Conservation (phyloP, 2,113 vertebrate species). For the Percopsis transmontana region DNA sequence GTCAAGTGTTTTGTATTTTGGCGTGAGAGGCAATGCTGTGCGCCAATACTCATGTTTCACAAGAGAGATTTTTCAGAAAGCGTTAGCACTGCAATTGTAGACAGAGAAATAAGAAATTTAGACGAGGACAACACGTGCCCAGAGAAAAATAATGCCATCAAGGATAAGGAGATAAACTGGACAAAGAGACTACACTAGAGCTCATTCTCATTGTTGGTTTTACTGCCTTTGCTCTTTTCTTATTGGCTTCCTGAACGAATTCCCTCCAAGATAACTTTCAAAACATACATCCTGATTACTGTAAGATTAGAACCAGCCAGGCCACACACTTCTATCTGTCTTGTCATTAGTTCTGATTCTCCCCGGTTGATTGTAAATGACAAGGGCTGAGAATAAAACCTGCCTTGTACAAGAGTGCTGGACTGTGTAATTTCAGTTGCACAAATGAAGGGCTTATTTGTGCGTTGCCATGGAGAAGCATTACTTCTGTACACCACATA, state of each 20-base stretch:
- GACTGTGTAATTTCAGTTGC: slow-evolving; percentile 58
- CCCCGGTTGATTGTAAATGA: slow-evolving; percentile 36
- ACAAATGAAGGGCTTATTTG: slow-evolving; percentile 33
- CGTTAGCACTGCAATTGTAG: slow-evolving; percentile 8
- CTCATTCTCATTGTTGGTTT: background rate
- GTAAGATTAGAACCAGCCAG: background rate
- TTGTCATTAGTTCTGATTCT: slow-evolving; percentile 14
- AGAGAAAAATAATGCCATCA: background rate
- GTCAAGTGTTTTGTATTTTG: slow-evolving; percentile 40
- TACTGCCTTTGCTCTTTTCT: too few species aligned
- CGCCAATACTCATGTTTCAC: slow-evolving; percentile 46
- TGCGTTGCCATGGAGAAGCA: slow-evolving; percentile 37
- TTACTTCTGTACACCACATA: slow-evolving; percentile 12
- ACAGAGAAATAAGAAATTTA: background rate
- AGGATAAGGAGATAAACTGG: too few species aligned
- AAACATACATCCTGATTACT: slow-evolving; percentile 9
- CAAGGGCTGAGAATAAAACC: slow-evolving; percentile 26
- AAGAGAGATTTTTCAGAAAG: slow-evolving; percentile 32
- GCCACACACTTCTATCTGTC: background rate
- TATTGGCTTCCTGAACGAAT: too few species aligned
- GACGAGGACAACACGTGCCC: background rate
- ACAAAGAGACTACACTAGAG: background rate
- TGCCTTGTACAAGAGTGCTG: slow-evolving; percentile 54
- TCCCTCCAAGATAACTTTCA: too few species aligned
- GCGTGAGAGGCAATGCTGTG: background rate